These are phyloP conservation scores for Sphenopsis melanotis DNA, from an alignment of 2,797 vertebrate species.

Conservation along the genomic window DNA sequence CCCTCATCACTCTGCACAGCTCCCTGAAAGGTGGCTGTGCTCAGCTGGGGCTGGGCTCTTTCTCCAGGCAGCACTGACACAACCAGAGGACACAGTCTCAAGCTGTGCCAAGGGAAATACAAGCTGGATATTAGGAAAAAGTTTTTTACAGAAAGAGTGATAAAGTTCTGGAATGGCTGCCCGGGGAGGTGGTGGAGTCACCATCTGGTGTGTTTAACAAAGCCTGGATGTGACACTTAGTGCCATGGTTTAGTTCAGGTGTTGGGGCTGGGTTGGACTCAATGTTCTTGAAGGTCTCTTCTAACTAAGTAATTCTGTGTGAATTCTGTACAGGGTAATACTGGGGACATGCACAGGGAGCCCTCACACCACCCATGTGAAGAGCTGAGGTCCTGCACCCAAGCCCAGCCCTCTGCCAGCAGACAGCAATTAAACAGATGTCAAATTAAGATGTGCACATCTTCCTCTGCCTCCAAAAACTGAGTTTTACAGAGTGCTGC, in stretches of 20 bases:
- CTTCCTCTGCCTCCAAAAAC: not conserved
- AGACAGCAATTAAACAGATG: not conserved
- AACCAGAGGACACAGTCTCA: too few species aligned
- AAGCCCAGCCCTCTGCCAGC: not conserved
- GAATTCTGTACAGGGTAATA: not conserved
- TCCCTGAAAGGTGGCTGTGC: too few species aligned
- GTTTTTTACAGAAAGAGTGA: too few species aligned
- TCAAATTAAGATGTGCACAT: not conserved
- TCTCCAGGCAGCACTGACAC: too few species aligned
- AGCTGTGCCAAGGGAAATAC: too few species aligned
- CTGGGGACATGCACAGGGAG: fast-evolving
- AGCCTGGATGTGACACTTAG: not conserved
- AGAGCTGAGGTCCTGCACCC: not conserved
- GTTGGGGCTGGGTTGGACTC: not conserved
- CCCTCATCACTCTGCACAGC: too few species aligned
- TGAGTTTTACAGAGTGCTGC: not conserved
- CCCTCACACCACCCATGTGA: not conserved
- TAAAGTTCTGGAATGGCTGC: too few species aligned
- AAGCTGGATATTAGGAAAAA: too few species aligned
- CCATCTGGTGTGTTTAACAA: not conserved
- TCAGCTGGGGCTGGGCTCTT: too few species aligned
- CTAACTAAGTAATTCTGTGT: not conserved
- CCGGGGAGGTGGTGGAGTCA: not conserved
- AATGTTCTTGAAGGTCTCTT: not conserved
- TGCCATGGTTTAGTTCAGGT: not conserved